Base-by-base conservation (phyloP, 1,140 invertebrate species). In the Drosophila fuyamai region DNA sequence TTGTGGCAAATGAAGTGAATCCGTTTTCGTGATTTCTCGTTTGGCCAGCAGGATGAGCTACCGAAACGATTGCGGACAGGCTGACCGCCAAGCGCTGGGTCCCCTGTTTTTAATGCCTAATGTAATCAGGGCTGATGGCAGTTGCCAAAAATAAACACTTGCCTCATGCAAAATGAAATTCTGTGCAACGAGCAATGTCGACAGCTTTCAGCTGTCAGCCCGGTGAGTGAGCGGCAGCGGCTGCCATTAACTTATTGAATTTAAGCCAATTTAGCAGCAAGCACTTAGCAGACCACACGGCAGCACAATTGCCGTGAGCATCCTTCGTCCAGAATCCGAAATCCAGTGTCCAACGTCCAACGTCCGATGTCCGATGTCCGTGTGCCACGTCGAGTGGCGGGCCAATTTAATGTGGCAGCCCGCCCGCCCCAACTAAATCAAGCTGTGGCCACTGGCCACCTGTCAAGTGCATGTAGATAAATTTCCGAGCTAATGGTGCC, bases 381-480 rank as follows among this genome's bases (percentile, higher is more conserved):
- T 53, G 66, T 50, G 57, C 41, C 79, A 88, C 70, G 59, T 82
- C 79, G 76, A 82, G 79, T 79, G 71, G 71, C 56, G 67, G 51
- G 53, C 84, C 79, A 88, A 83, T 88, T 89, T 88, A 79, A 74
- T 82, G 72, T 83, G 84, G 67, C 83, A 79, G 76, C 27, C 50
- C 13, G 38, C 40, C 44, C 54, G 59, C 50, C 61, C 47, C 71
- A 80, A 66, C 81, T 84, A 84, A 84, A 84, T 84, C 76, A 84
- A 82, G 75, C 70, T 62, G 75, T 9, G 46, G 32, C 54, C 48
- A 48, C 67, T 57, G 63, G 70, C 67, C 73, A 89, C 84, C 84
- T 88, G 84, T 88, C 84, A 89, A 78, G 76, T 68, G 84, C 84
- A 89, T 89, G 84, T 89, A 84, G 84, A 88, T 89, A 88, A 83